Evolutionary conservation across 2,797 vertebrate genomes (phyloP).

Genomic region (Sylvilagus floridanus): DNA sequence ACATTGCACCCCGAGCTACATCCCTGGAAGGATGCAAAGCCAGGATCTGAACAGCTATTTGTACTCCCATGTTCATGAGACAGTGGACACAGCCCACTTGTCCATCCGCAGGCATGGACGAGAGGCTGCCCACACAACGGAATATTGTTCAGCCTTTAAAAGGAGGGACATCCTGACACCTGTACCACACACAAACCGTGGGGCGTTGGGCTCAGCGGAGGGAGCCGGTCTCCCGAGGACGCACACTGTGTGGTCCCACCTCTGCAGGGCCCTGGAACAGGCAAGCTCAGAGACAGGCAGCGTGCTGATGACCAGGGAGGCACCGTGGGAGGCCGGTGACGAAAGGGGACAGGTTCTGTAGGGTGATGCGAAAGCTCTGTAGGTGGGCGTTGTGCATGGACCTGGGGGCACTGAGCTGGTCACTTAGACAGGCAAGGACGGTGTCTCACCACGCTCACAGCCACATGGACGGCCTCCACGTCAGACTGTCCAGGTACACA

Average conservation of each 20-base stretch:
- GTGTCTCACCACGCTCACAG: too few relatives aligned
- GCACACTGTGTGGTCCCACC: accelerated
- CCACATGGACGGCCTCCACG: neutral
- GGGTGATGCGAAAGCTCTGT: accelerated
- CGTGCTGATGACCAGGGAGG: too few relatives aligned
- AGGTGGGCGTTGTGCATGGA: neutral
- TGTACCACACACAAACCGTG: neutral
- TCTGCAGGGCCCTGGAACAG: neutral
- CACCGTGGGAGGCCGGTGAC: accelerated
- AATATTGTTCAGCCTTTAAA: neutral
- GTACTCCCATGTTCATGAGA: accelerated
- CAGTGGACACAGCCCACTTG: neutral
- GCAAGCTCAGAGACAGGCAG: neutral
- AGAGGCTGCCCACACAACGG: accelerated
- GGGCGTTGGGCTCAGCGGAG: neutral
- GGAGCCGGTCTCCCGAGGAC: neutral
- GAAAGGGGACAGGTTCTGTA: too few relatives aligned
- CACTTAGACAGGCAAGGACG: accelerated
- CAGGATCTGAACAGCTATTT: accelerated
- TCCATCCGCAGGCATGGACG: accelerated
- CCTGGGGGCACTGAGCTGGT: neutral
- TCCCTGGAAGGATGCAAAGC: neutral
- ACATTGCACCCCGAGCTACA: accelerated
- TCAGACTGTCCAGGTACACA: neutral
- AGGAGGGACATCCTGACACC: neutral